These are phyloP conservation scores for Saccostrea cuccullata DNA, from an alignment of 1,140 invertebrate species.

Conservation along the genomic window DNA sequence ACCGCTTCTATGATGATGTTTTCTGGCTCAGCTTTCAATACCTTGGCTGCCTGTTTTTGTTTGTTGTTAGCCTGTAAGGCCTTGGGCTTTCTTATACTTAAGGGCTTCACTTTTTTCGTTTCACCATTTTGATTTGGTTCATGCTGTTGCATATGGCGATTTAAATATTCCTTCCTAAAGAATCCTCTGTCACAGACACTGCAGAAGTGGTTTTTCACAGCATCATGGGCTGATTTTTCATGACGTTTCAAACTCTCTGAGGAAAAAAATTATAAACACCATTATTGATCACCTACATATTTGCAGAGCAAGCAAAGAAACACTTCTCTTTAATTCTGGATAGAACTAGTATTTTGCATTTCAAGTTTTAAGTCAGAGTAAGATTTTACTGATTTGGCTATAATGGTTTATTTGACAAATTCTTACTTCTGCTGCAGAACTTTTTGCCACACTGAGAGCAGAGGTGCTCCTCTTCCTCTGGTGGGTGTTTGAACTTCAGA, in stretches of 20 bases:
- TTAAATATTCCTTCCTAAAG: constrained; percentile 69
- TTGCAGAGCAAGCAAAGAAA: no score
- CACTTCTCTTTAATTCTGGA: no score
- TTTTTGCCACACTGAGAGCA: constrained; percentile 65
- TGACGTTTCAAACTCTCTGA: constrained; percentile 69
- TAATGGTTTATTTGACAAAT: not conserved
- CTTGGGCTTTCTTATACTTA: not conserved
- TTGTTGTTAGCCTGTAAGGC: constrained; percentile 13
- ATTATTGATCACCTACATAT: no score
- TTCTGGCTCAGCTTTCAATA: not conserved
- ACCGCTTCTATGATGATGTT: constrained; percentile 16
- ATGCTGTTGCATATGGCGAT: constrained; percentile 64
- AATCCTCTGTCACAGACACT: constrained; percentile 65
- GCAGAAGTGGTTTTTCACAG: constrained; percentile 61
- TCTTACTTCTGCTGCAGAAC: constrained; percentile 67
- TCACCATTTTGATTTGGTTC: not conserved
- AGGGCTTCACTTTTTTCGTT: not conserved
- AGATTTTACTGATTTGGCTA: no score
- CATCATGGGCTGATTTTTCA: constrained; percentile 62
- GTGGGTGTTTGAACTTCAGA: constrained; percentile 66
- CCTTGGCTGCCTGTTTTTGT: not conserved
- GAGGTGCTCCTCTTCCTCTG: constrained; percentile 55
- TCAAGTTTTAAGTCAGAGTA: no score
- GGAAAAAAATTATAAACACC: constrained; percentile 5
- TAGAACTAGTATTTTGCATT: no score